A percentile compares a stretch with the other conserved stretches of the same genome.
Conservation (phyloP, 2,113 vertebrate genomes). For the Triplophysa rosa region DNA sequence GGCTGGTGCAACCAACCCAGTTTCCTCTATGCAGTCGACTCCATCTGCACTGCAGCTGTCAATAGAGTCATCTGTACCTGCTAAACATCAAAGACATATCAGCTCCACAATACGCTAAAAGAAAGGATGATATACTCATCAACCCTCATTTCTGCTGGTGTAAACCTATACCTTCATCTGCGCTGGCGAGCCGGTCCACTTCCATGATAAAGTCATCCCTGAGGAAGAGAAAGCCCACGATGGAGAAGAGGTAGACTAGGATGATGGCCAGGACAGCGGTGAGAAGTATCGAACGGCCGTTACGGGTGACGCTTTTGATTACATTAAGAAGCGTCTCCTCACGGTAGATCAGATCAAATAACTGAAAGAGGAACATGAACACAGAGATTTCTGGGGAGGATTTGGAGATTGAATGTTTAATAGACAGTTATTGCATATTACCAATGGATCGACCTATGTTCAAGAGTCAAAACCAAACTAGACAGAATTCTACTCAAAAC, state of each 20-base stretch:
- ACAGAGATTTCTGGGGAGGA: too few species aligned
- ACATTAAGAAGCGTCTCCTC: conserved; percentile 98
- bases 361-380: conserved; percentile 67
- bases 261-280: conserved; percentile 96
- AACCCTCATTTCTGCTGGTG: background rate
- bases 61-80: conserved; percentile 71
- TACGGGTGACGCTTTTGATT: conserved; percentile 96
- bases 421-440: too few species aligned
- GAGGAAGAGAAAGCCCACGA: conserved; percentile 94
- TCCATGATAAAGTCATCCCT: conserved; percentile 98
- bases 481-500: background rate
- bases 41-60: conserved; percentile 80
- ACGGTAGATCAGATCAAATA: conserved; percentile 96
- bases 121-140: too few species aligned
- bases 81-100: background rate
- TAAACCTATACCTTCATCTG: conserved; percentile 4
- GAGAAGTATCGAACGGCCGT: conserved; percentile 95
- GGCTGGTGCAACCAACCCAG: conserved; percentile 24
- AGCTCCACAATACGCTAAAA: background rate
- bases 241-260: conserved; percentile 99
- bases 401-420: too few species aligned
- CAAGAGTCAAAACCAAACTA: background rate
- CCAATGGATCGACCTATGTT: too few species aligned
- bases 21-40: conserved; percentile 74
- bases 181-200: conserved; percentile 81